Conservation (phyloP, 1,140 invertebrate genomes). For the Adelges cooleyi region DNA sequence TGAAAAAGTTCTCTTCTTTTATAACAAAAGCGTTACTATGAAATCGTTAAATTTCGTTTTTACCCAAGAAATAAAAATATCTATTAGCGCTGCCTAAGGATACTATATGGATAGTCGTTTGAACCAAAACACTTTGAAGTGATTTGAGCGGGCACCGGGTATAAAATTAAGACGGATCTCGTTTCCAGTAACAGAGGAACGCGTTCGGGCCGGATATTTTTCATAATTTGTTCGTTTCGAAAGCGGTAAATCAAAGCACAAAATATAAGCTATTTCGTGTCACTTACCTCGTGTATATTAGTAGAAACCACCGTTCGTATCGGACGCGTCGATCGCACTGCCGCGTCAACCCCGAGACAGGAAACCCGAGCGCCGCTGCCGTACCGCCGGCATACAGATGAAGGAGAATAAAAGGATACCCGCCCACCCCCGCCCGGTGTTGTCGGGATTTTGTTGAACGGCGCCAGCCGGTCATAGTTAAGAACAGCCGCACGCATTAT, state of each 20-base stretch:
- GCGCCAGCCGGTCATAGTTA: constrained; percentile 8
- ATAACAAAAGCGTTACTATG: no score
- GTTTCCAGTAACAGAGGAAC: no score
- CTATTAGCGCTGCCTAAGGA: no score
- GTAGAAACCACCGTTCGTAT: not conserved
- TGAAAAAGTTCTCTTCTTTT: no score
- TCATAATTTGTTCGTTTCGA: not conserved
- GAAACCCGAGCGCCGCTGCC: not conserved
- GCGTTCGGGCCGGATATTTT: not conserved
- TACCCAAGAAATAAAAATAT: no score
- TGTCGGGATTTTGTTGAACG: not conserved
- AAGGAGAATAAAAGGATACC: not conserved
- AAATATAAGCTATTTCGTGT: not conserved
- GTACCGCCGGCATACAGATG: not conserved
- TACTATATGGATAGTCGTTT: no score
- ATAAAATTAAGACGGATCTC: no score
- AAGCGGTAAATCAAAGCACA: not conserved
- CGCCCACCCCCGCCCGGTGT: not conserved
- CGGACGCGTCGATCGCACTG: constrained; percentile 4
- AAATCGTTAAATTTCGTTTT: no score
- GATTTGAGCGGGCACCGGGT: no score
- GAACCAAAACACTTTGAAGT: no score
- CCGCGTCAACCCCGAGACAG: not conserved
- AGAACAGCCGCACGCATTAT: not conserved
- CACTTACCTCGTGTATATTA: not conserved